Evolutionary conservation across 1,140 invertebrate genomes (phyloP), one percentile per base, ranked within the genome.

Genomic region (Microplitis mediator): DNA sequence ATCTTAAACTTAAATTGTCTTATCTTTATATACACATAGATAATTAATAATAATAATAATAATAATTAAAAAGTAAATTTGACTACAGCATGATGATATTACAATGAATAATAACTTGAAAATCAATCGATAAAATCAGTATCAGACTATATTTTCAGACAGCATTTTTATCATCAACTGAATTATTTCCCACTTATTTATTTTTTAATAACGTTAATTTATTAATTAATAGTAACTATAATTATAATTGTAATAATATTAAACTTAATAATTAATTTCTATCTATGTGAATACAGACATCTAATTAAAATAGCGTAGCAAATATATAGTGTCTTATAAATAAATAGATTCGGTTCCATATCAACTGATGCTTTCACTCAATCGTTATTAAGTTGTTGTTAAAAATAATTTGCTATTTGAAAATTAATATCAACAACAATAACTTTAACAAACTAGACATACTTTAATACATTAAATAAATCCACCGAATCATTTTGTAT

Each of bases 1-100:
- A 85, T 80, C 81, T 79, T 84, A 81, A 83, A 83, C 74, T 81
- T 76, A 81, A 80, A 68, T 72, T 45, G 39, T 45, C 77, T 81
- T 85, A 86, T 85, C 81, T 82, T 85, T 86, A 86, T 87, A 83
- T 87, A 86, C 81, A 86, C 80, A 86, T 86, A 84, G 76, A 81
- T 80, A 77, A 82, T 76, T 74, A 76, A 72, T 45, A 45, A 45
- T 45, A 45, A 45, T 45, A 45, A 39, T 39, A 39, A 39, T 39
- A 39, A 39, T 61, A 70, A 34, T 58, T 23, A 71, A 56, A 54
- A 71, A 52, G 62, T 71, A 14, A 71, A 71, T 71, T 64, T 35
- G 62, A 64, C 62, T 64, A 66, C 50, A 66, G n/a, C 51, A 31
- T 66, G 62, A 51, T 66, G 63, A 50, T 51, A 52, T 66, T 3